Conservation (phyloP, 2,797 vertebrate genomes). For the Centroberyx gerrardi region DNA sequence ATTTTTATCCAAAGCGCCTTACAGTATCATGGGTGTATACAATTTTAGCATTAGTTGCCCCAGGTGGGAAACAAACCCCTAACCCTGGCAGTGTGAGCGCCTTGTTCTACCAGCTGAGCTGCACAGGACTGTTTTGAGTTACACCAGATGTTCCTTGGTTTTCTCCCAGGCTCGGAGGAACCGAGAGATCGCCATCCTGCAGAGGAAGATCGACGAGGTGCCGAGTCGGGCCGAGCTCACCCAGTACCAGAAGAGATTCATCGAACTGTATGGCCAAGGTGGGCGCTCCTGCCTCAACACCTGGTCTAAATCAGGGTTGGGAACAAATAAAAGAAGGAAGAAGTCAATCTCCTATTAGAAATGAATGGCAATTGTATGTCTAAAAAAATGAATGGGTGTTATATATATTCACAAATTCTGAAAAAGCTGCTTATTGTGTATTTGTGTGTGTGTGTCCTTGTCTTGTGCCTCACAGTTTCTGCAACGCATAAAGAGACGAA, state of each 20-base stretch:
- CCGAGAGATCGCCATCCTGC: slow-evolving; percentile 96
- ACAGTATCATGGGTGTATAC: no score
- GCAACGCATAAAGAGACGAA: slow-evolving; percentile 99
- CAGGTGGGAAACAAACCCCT: background rate
- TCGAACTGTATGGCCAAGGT: slow-evolving; percentile 98
- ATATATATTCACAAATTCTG: no score
- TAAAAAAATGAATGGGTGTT: no score
- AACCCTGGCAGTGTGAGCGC: background rate
- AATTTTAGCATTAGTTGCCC: no score
- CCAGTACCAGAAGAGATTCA: slow-evolving; percentile 99
- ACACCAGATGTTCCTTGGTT: background rate
- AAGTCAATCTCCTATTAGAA: background rate
- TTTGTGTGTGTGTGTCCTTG: background rate
- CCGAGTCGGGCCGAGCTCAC: slow-evolving; percentile 96
- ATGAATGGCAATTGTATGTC: no score
- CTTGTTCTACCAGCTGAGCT: background rate
- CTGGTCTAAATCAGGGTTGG: background rate
- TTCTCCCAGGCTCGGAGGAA: slow-evolving; percentile 93
- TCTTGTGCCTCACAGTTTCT: slow-evolving; percentile 86
- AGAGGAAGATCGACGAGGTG: slow-evolving; percentile 97
- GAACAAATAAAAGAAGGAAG: background rate
- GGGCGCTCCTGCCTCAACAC: slow-evolving; percentile 28
- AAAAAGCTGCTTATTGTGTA: no score
- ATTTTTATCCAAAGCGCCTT: no score
- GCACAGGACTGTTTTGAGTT: background rate